Evolutionary conservation across 1,140 invertebrate genomes (phyloP), one percentile per base, ranked within the genome.

Genomic region (Oryctes rhinoceros): DNA sequence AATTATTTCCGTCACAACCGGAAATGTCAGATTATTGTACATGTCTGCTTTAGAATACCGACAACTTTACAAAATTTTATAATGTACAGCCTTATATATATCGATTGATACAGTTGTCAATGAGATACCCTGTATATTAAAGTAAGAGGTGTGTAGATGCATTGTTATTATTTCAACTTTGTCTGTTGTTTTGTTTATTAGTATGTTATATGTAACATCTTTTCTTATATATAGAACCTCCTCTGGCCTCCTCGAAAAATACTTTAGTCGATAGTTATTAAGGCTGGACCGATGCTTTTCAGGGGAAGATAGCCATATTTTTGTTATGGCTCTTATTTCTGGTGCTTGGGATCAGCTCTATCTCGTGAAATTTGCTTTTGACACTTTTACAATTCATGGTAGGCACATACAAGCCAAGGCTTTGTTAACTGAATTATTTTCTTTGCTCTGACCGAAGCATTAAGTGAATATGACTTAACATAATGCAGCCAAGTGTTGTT

Each of bases 301-400:
- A 53, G 49, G n/a, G 11, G 49, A 4, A 53, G 11, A 53, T 0
- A 53, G 11, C 49, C 49, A 53, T 11, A 11, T 53, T 53, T 53
- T 11, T 53, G 49, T 53, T 53, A 53, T 53, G 49, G 49, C 49
- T 53, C 11, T 13, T 53, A 53, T 53, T 53, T 53, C 49, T n/a
- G 49, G 49, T 53, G 49, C 49, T 53, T 53, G 49, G 49, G n/a
- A 53, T 53, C 49, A 53, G 11, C 49, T 53, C 49, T 53, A 53
- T 10, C n/a, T 53, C 49, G n/a, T 53, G 49, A 11, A 53, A 53
- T 53, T 53, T 53, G 49, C 13, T 53, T 53, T 53, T 53, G 49
- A 53, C n/a, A 11, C 49, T 53, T 53, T n/a, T 53, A 30, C 24
- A 30, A 30, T 30, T 30, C 0, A 30, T 30, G 24, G 24, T 30